These are phyloP conservation scores for Turnix velox DNA, from an alignment of 2,113 vertebrate genomes.

Conservation along the genomic window DNA sequence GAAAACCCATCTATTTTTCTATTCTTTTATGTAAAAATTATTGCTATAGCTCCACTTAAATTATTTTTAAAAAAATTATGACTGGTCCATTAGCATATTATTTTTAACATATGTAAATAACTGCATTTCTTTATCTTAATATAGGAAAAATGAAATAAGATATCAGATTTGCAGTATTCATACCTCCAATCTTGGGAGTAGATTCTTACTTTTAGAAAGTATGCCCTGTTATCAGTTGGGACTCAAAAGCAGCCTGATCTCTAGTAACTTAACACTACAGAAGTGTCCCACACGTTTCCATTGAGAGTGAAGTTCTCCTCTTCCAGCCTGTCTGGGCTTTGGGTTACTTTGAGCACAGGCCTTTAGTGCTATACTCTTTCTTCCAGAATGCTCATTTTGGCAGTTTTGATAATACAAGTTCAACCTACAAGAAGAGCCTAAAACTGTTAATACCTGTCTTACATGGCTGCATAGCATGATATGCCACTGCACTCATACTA, in stretches of 20 bases:
- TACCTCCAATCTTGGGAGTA: background rate
- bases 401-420: background rate
- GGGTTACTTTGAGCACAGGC: background rate
- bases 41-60: background rate
- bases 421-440: background rate
- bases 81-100: background rate
- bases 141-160: background rate
- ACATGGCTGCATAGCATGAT: background rate
- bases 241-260: background rate
- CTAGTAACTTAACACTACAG: background rate
- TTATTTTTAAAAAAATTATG: background rate
- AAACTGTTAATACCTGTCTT: background rate
- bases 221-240: background rate
- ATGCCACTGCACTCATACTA: background rate
- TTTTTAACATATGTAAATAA: background rate
- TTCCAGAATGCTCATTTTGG: background rate
- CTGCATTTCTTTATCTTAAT: background rate
- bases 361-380: background rate
- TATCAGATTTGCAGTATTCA: background rate
- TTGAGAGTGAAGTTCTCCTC: background rate
- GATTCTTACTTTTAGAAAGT: background rate
- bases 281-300: fast-evolving
- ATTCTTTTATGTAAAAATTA: background rate
- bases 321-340: background rate
- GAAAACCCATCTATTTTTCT: background rate